Base-by-base conservation (phyloP, 2,888 invertebrate genomes). In the Argyresthia albistria region DNA sequence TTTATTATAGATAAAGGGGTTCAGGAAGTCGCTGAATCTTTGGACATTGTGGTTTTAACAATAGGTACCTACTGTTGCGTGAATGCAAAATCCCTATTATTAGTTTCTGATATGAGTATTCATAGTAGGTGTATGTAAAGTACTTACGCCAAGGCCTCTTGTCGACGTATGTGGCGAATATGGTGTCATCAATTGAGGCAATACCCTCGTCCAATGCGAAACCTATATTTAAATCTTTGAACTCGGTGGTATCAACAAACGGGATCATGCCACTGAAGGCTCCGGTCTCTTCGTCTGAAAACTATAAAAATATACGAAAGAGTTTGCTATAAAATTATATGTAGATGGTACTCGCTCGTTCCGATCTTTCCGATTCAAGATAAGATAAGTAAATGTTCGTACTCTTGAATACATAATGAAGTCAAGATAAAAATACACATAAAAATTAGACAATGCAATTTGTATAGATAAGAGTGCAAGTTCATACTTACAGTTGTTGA, bases 151-250 rank as follows among this genome's bases (percentile, higher is more conserved):
- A 96, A 55, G 93, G 90, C 59, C 90, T 89, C 57, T 94, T 88
- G 67, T 95, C 94, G 11, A 90, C 91, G 71, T 92, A 92, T 57
- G 90, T 91, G 0, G 91, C 80, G 0, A 86, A 73, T 61, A 89
- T 89, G 1, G 82, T 83, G 0, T 91, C 89, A 39, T 78, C 87
- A 0, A 88, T 76, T 56, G 89, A 90, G 0, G 92, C 88, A 55
- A 93, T 69, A 0, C 97, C 97, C 81, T 97, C 97, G 68, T 97
- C 97, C 53, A 97, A 69, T 0, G 92, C 92, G 73, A 96, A 94
- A 0, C 95, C 96, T 51, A 96, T 82, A 66, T 97, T 96, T 55
- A 97, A 74, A 0, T 86, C 78, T 60, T 89, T 88, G 71, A 96
- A 97, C 15, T 91, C 91, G 4, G 90, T 77, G 0, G 91, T 91